Base-by-base conservation (phyloP, 92 coral and sea anemone species). In the Palythoa grandiflora region DNA sequence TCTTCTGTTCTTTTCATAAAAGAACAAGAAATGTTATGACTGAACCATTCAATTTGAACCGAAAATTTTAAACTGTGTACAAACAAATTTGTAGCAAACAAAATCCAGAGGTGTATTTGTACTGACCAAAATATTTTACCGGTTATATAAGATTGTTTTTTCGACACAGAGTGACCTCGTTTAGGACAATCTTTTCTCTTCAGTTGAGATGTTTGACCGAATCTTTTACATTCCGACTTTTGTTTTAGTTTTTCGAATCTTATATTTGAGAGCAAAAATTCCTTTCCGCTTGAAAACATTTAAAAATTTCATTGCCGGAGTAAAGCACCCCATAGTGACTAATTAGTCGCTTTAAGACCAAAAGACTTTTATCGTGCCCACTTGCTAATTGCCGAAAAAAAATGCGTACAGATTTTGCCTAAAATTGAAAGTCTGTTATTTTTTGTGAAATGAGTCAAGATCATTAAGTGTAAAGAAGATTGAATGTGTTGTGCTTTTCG, bases 1-100 rank as follows among this genome's bases (percentile, higher is more conserved):
- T 81, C 86, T 66, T 81, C 61, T 81, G 86, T 81, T 81, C 91
- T 88, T 91, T 91, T 91, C 89, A 76, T 91, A 91, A 91, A 91
- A 80, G 93, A 91, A 86, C 93, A 83, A 87, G 59, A 83, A 83
- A 76, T 89, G 35, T 39, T 78, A 38, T 55, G 61, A 21, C 78
- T 84, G 85, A 47, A 65, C 86, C 80, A 88, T 91, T 17, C 83
- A 91, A 77, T 83, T 87, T 91, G 88, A 81, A 81, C 73, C 38
- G 44, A 40, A 81, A 28, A 28, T 28, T 28, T 28, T 28, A 28
- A 47, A 81, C 75, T 6, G 21, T 3, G 74, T 36, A 35, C 28
- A 48, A 81, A 81, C 76, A 81, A 47, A 19, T 48, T 15, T 9
- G 13, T 53, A 66, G 75, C 15, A 57, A 53, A 53, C 13, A 13